Conservation (phyloP, 2,888 invertebrate species). For the Pseudeuparius sepicola region DNA sequence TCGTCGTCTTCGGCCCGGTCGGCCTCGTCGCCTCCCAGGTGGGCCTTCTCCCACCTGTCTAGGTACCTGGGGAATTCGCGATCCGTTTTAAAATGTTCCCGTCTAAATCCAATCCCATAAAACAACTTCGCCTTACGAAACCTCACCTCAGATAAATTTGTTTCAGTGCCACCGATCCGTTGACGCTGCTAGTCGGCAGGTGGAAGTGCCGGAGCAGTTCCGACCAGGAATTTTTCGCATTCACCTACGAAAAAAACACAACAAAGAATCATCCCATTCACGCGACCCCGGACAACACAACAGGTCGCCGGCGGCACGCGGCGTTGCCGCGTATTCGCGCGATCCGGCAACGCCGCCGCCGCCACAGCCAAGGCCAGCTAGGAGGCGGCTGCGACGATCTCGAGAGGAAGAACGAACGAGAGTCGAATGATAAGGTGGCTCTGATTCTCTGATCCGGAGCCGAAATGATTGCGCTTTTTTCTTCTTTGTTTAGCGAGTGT, state of each 20-base stretch:
- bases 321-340: background rate
- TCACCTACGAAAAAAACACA: constrained; percentile 53
- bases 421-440: constrained; percentile 2
- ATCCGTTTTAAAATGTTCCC: no score
- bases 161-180: constrained; percentile 78
- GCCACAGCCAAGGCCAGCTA: constrained; percentile 1
- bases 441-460: background rate
- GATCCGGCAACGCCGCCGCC: constrained; percentile 8
- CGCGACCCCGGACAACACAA: constrained; percentile 1
- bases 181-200: constrained; percentile 76
- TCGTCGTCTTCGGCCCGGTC: constrained; percentile 71
- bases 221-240: constrained; percentile 82
- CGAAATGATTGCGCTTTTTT: no score
- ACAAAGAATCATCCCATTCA: constrained; percentile 1
- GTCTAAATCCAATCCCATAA: no score
- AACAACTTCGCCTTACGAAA: no score
- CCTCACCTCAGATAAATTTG: constrained; percentile 71
- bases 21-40: constrained; percentile 81
- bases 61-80: constrained; percentile 51
- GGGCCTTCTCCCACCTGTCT: constrained; percentile 83
- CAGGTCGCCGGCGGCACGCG: constrained; percentile 4
- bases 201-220: constrained; percentile 65
- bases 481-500: no score
- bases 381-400: constrained; percentile 10
- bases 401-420: constrained; percentile 11